Base-by-base conservation (phyloP, 2,113 vertebrate genomes). In the Vulpes lagopus region DNA sequence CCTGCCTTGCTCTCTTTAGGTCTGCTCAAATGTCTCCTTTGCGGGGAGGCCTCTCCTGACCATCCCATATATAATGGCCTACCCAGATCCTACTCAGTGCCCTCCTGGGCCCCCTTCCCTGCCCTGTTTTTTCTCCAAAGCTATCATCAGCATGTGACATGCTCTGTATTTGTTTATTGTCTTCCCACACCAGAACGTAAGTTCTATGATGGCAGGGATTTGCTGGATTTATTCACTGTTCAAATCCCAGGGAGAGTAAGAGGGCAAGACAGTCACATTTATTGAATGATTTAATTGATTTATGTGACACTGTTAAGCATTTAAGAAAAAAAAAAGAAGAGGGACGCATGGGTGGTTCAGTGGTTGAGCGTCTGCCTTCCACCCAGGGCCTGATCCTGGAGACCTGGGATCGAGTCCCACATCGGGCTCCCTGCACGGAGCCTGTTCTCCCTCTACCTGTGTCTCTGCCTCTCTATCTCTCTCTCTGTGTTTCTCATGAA, bases 11-110 rank as follows among this genome's bases (percentile, higher is more conserved):
- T 89, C 6, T 30, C 55, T 87, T 55, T 60, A 67, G 59, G 43
- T 73, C 15, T 95, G 49, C 30, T 83, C 25, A 76, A n/a, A 76
- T 35, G 30, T 53, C 23, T 83, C 83, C 32, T 79, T 64, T 32
- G 35, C 60, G 16, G 57, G 60, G 23, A 90, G 79, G 55, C 23
- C 55, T 71, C n/a, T 89, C 59, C 49, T 43, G 30, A 69, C 35
- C 35, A 32, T 22, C 51, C 17, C 53, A 32, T 43, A 51, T 20
- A 30, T 81, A 83, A 80, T 0, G 85, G 55, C 19, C 20, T 6
- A 53, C 7, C 19, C 17, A 0, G 0, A 3, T 4, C 49, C 30
- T n/a, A 17, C 23, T 17, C 22, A 14, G 4, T 23, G 12, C 3
- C 43, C 23, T 81, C 71, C 67, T 55, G 49, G 2, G 3, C 9